Percentiles rank a stretch among this genome's conserved stretches.
Conservation (phyloP, 53 echinoderm and acorn worm species). For the Luidia sarsii region DNA sequence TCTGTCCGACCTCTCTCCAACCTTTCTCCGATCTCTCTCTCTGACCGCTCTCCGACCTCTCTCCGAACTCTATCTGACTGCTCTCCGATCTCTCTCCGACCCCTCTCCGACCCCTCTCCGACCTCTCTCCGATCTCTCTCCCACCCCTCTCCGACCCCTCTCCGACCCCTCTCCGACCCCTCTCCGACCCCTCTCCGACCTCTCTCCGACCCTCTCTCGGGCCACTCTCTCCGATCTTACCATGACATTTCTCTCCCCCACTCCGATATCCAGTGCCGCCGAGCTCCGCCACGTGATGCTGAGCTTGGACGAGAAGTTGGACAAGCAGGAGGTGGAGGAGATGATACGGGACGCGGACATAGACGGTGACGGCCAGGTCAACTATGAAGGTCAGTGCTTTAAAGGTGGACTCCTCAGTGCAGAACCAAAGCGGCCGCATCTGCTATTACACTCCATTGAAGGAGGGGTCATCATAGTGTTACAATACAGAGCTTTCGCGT, state of each 20-base stretch:
- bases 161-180: too few species aligned
- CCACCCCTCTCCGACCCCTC: neutral
- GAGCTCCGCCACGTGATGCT: constrained; percentile 86
- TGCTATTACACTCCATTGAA: too few species aligned
- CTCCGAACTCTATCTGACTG: neutral
- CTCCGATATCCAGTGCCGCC: constrained; percentile 56
- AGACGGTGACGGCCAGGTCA: constrained; percentile 81
- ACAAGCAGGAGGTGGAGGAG: constrained; percentile 77
- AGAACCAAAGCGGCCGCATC: too few species aligned
- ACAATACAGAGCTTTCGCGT: too few species aligned
- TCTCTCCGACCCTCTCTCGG: neutral
- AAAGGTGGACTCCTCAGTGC: too few species aligned
- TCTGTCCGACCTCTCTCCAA: too few species aligned
- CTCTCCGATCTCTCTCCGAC: neutral
- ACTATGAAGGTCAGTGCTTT: constrained; percentile 85
- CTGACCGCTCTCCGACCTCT: too few species aligned
- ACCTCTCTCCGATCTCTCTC: neutral
- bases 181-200: neutral
- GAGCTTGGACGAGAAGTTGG: constrained; percentile 75
- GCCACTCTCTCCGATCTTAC: neutral
- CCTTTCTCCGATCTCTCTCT: too few species aligned
- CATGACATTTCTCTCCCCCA: neutral
- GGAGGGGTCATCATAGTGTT: too few species aligned
- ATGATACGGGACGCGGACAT: constrained; percentile 87
- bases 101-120: too few species aligned